A percentile compares a stretch with the other conserved stretches of the same genome.
These are phyloP conservation scores for Lamellibrachia satsuma DNA, from an alignment of 2,888 invertebrate genomes.

Conservation along the genomic window DNA sequence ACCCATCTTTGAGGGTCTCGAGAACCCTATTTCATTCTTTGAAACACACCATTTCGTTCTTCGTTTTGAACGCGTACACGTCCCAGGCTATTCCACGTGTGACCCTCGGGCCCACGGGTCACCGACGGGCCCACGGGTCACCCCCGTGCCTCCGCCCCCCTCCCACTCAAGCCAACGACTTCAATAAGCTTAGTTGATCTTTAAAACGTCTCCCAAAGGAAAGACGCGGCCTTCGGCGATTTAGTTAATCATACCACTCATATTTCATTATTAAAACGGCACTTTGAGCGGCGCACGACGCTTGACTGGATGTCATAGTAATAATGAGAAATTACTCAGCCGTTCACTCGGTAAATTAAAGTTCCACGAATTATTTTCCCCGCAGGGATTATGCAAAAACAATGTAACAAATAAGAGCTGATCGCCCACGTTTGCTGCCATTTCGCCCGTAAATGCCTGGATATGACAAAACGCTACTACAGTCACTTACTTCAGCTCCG, in stretches of 20 bases:
- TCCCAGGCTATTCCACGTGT: too few species aligned
- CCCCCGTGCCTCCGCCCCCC: neutral
- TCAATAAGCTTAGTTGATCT: neutral
- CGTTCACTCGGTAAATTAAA: neutral
- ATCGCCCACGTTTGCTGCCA: neutral
- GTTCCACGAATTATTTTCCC: constrained; percentile 8
- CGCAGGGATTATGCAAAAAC: neutral
- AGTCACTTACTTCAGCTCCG: neutral
- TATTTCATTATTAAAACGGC: constrained; percentile 1
- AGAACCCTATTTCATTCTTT: too few species aligned
- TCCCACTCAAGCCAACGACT: neutral
- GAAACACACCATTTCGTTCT: too few species aligned
- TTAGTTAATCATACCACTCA: neutral
- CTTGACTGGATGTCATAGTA: neutral
- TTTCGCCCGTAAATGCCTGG: neutral
- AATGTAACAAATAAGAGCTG: neutral
- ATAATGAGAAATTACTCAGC: neutral
- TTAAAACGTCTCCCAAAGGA: neutral
- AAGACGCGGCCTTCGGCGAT: neutral
- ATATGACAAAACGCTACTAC: neutral
- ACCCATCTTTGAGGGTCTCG: too few species aligned
- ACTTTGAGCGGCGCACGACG: neutral
- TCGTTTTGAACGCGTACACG: too few species aligned
- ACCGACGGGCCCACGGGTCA: too few species aligned
- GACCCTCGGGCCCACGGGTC: too few species aligned